Percentiles rank a stretch among this genome's conserved stretches.
These are phyloP conservation scores for Cepphus grylle DNA, from an alignment of 2,113 vertebrate genomes.

Conservation along the genomic window DNA sequence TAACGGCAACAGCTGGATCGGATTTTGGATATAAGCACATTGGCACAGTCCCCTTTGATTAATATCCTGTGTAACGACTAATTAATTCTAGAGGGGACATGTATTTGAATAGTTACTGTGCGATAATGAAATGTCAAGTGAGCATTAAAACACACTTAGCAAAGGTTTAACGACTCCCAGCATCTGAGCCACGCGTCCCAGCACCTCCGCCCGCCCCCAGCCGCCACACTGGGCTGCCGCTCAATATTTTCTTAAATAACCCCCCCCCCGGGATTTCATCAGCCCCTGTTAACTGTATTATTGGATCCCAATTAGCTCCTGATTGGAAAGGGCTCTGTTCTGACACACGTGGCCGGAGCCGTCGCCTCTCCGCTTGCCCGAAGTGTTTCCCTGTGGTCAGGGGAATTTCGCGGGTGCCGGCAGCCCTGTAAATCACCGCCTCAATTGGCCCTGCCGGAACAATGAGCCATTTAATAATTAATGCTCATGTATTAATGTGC, in stretches of 20 bases:
- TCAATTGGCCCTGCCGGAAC: neutral
- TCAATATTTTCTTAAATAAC: neutral
- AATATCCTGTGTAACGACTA: conserved; percentile 17
- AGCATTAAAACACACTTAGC: conserved; percentile 58
- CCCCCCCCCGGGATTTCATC: neutral
- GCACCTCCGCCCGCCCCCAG: neutral
- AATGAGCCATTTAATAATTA: conserved; percentile 41
- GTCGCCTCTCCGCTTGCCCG: neutral
- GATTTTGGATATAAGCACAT: neutral
- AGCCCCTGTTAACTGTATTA: neutral
- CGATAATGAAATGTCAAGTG: conserved; percentile 45
- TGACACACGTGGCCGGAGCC: neutral
- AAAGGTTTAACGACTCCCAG: conserved; percentile 35
- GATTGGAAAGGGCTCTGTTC: neutral
- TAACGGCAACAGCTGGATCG: neutral
- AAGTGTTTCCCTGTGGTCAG: neutral
- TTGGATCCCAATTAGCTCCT: conserved; percentile 24
- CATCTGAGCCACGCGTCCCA: neutral
- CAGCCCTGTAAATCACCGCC: neutral
- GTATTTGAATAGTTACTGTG: neutral
- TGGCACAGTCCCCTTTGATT: conserved; percentile 18
- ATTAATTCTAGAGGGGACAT: conserved; percentile 37
- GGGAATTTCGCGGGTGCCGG: neutral
- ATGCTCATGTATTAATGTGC: neutral
- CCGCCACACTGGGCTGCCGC: neutral